A percentile compares a stretch with the other conserved stretches of the same genome.
These are phyloP conservation scores for Conistra vaccinii DNA, from an alignment of 2,888 invertebrate genomes.

Conservation along the genomic window DNA sequence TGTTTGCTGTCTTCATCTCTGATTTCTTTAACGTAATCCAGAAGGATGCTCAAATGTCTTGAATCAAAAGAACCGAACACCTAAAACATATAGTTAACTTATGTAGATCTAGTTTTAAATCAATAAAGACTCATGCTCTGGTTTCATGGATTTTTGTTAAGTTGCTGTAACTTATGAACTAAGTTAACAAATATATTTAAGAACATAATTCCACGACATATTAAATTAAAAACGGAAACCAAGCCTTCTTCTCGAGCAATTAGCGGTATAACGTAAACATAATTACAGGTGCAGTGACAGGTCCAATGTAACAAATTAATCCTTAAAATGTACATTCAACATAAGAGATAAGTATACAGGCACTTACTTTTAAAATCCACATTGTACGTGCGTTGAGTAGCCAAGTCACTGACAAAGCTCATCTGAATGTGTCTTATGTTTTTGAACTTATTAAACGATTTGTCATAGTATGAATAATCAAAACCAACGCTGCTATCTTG, in stretches of 20 bases:
- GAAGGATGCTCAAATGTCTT: not conserved
- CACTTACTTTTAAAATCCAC: not conserved
- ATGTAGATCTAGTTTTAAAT: not conserved
- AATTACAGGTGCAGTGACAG: conserved; percentile 47
- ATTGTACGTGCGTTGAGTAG: too few species aligned
- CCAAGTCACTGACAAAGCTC: not conserved
- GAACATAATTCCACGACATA: not conserved
- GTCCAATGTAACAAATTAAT: conserved; percentile 49
- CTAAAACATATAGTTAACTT: not conserved
- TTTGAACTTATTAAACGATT: too few species aligned
- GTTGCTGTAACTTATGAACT: not conserved
- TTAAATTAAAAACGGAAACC: conserved; percentile 33
- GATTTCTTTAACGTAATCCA: not conserved
- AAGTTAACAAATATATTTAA: not conserved
- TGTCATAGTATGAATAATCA: too few species aligned
- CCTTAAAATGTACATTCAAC: conserved; percentile 25
- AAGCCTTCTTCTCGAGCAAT: conserved; percentile 19
- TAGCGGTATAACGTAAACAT: conserved; percentile 23
- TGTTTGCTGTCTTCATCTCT: not conserved
- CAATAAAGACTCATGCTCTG: not conserved
- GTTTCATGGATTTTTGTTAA: not conserved
- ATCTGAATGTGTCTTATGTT: not conserved
- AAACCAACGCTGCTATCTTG: too few species aligned
- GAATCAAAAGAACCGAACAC: not conserved
- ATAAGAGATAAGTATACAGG: not conserved